Conservation (phyloP, 2,888 invertebrate genomes). For the Stenichneumon culpator region DNA sequence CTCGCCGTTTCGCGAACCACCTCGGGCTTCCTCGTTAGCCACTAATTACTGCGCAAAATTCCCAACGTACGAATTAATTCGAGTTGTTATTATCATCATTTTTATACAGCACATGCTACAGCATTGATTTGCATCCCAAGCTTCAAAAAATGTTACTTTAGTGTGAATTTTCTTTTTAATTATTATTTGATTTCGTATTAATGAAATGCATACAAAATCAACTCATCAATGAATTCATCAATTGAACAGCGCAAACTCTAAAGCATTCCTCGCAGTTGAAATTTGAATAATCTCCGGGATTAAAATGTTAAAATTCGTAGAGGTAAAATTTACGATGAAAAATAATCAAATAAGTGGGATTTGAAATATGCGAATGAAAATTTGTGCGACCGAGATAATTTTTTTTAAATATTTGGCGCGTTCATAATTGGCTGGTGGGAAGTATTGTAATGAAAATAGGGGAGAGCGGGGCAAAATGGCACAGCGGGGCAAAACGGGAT, state of each 20-base stretch:
- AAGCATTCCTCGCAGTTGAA: no score
- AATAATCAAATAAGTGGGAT: background rate
- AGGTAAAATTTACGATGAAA: background rate
- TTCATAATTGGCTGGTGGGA: background rate
- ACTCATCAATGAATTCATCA: no score
- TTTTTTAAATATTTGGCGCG: no score
- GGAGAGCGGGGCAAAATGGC: no score
- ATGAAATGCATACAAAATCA: no score
- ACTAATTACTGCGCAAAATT: conserved; percentile 41
- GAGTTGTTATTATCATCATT: conserved; percentile 23
- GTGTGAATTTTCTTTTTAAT: background rate
- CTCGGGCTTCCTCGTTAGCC: conserved; percentile 41
- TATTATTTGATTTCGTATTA: no score
- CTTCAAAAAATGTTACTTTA: background rate
- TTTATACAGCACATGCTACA: conserved; percentile 5
- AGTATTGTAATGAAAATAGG: conserved; percentile 20
- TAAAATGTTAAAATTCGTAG: no score
- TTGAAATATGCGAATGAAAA: background rate
- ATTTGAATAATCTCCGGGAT: no score
- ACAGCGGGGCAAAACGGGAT: no score
- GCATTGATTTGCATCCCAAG: background rate
- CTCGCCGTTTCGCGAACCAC: conserved; percentile 13
- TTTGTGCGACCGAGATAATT: no score
- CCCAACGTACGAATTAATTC: background rate
- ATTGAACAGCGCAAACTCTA: no score